These are phyloP conservation scores for Phrynocephalus vlangalii DNA, from an alignment of 2,797 vertebrate species.

Conservation along the genomic window DNA sequence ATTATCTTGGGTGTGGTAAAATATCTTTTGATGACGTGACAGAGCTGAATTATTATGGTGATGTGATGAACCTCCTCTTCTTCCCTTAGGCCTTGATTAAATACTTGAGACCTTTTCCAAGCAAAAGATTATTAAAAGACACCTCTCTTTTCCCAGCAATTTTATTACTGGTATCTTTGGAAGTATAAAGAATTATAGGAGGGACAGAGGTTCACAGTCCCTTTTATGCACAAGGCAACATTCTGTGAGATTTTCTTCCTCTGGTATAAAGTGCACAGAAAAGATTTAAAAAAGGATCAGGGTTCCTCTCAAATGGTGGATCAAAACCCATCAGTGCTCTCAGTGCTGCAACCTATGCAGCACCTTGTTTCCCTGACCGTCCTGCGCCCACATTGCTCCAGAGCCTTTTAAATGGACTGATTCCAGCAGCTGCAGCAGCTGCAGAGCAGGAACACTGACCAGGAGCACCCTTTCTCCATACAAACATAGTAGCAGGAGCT, in stretches of 20 bases:
- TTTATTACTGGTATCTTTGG: constrained; percentile 9
- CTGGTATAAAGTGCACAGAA: not conserved
- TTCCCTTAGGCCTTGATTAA: constrained; percentile 1
- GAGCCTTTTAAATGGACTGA: too few relatives aligned
- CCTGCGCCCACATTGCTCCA: not conserved
- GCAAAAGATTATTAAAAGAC: constrained; percentile 14
- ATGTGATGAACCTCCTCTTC: constrained; percentile 11
- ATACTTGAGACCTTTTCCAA: not conserved
- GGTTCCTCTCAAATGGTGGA: not conserved
- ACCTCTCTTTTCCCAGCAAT: not conserved
- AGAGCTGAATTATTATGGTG: constrained; percentile 44
- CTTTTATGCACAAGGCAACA: not conserved
- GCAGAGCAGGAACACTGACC: too few relatives aligned
- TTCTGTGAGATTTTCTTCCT: not conserved
- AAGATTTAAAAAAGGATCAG: not conserved
- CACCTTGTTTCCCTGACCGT: not conserved
- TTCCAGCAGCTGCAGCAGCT: too few relatives aligned
- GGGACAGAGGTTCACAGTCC: not conserved
- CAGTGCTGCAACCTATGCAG: not conserved
- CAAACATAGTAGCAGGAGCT: too few relatives aligned
- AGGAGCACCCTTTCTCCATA: too few relatives aligned
- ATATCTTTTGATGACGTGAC: constrained; percentile 18
- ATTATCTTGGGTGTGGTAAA: constrained; percentile 34
- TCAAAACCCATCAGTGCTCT: not conserved
- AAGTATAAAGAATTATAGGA: not conserved